Percentiles rank a stretch among this genome's conserved stretches.
These are phyloP conservation scores for Phoxinus phoxinus DNA, from an alignment of 2,113 vertebrate genomes.

Conservation along the genomic window DNA sequence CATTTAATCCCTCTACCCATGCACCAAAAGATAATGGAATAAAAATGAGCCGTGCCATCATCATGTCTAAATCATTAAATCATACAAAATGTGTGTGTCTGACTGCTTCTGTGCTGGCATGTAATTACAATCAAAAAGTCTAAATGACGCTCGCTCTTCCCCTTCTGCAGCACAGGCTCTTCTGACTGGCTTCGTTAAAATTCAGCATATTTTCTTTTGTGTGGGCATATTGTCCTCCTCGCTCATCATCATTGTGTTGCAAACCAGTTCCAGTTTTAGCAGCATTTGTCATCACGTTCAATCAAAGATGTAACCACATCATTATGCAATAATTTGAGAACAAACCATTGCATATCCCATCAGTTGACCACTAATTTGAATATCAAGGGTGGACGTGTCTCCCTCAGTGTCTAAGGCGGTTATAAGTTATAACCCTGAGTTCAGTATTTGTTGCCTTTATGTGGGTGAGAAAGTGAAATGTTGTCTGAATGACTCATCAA, in stretches of 20 bases:
- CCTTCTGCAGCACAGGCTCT: constrained; percentile 19
- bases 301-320: not conserved
- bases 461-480: not conserved
- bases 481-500: constrained; percentile 21
- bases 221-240: constrained; percentile 27
- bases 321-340: not conserved
- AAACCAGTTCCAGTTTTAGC: constrained; percentile 1
- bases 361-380: constrained; percentile 14
- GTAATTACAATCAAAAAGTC: constrained; percentile 56
- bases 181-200: constrained; percentile 17
- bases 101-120: constrained; percentile 36
- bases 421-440: not conserved
- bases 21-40: constrained; percentile 25
- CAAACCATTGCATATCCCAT: not conserved
- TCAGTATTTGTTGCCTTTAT: constrained; percentile 12
- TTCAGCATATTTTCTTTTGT: constrained; percentile 21
- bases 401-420: not conserved
- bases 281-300: not conserved
- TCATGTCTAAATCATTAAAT: constrained; percentile 23
- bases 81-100: constrained; percentile 38
- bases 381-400: not conserved
- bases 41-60: constrained; percentile 13
- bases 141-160: not conserved
- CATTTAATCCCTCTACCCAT: constrained; percentile 7
- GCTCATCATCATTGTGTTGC: constrained; percentile 9